Percentiles rank a stretch among this genome's conserved stretches.
Conservation (phyloP, 2,113 vertebrate genomes). For the Fregetta grallaria region DNA sequence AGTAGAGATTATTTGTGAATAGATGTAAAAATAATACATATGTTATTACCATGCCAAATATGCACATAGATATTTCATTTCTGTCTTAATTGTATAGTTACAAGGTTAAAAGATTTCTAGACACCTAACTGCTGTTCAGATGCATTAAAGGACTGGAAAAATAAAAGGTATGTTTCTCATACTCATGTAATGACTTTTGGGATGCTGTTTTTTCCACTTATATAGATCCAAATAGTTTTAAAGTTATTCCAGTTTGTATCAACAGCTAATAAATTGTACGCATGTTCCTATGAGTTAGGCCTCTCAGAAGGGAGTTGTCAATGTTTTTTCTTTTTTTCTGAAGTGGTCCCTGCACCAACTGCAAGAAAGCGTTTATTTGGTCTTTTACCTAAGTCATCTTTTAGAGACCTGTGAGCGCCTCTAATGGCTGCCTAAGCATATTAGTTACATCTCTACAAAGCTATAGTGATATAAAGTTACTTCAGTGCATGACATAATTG, state of each 20-base stretch:
- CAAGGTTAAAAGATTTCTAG: not conserved
- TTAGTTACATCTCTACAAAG: not conserved
- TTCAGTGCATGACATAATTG: not conserved
- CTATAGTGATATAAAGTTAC: not conserved
- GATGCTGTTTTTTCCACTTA: not conserved
- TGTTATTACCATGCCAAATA: not conserved
- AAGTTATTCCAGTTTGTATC: not conserved
- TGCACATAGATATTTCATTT: not conserved
- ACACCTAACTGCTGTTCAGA: not conserved
- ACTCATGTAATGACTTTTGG: not conserved
- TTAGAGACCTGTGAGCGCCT: not conserved
- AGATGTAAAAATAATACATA: not conserved
- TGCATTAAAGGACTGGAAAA: not conserved
- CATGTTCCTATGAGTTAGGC: not conserved
- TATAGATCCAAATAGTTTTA: not conserved
- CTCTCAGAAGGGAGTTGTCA: not conserved
- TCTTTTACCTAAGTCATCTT: not conserved
- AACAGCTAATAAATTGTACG: not conserved
- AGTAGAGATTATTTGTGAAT: not conserved
- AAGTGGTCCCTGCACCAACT: not conserved
- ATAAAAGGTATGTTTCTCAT: fast-evolving
- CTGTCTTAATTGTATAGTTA: not conserved
- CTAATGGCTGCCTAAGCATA: not conserved
- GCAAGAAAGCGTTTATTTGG: not conserved
- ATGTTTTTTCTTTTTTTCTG: not conserved